Conservation (phyloP, 2,113 vertebrate genomes). For the Hiodon alosoides region DNA sequence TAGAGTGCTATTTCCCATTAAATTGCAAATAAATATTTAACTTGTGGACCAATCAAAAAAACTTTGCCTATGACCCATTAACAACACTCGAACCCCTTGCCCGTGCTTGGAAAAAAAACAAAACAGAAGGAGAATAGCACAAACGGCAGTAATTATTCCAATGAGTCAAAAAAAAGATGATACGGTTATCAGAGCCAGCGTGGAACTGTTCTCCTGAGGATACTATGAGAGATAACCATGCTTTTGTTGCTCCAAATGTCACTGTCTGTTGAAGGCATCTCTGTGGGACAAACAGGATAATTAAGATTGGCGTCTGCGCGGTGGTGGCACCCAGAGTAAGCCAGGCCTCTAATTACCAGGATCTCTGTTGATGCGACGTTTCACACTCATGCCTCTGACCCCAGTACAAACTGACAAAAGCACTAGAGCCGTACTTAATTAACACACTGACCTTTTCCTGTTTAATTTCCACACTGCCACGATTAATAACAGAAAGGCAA, state of each 20-base stretch:
- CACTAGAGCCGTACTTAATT: slow-evolving; percentile 40
- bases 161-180: not conserved
- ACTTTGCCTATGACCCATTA: not conserved
- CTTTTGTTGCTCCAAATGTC: slow-evolving; percentile 7
- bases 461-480: slow-evolving; percentile 26
- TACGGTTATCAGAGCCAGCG: slow-evolving; percentile 4
- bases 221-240: not conserved
- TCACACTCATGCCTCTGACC: slow-evolving; percentile 21
- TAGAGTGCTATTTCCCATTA: too few species aligned
- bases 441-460: slow-evolving; percentile 43
- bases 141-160: not conserved
- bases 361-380: slow-evolving; percentile 33
- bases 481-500: slow-evolving; percentile 34
- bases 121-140: not conserved
- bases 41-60: not conserved
- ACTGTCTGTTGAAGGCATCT: slow-evolving; percentile 19
- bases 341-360: slow-evolving; percentile 37
- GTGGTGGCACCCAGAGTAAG: not conserved
- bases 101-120: not conserved
- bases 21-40: slow-evolving; percentile 9
- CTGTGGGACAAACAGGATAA: slow-evolving; percentile 16
- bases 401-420: slow-evolving; percentile 34
- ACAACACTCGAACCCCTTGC: not conserved
- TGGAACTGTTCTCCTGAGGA: not conserved
- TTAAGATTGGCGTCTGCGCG: slow-evolving; percentile 25